These are phyloP conservation scores for Ladona fulva DNA, from an alignment of 1,140 invertebrate species.

Conservation along the genomic window DNA sequence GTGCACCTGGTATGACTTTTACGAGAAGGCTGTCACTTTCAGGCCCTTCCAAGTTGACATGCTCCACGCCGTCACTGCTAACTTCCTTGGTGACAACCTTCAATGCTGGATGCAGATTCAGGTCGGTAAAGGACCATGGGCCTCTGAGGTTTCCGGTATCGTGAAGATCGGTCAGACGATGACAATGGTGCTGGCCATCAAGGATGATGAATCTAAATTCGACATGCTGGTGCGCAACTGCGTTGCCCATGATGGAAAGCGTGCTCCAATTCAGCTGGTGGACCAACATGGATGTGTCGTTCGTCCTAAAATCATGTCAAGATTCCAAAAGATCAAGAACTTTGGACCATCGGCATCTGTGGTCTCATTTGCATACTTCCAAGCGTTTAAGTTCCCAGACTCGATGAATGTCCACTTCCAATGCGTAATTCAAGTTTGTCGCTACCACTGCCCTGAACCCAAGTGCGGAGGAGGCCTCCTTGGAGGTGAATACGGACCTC, in stretches of 20 bases:
- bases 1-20: conserved; percentile 92
- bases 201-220: conserved; percentile 92
- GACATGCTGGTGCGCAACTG: conserved; percentile 91
- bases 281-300: conserved; percentile 88
- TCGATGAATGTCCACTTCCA: conserved; percentile 97
- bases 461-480: conserved; percentile 59
- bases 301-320: conserved; percentile 82
- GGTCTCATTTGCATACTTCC: conserved; percentile 90
- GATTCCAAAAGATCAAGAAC: conserved; percentile 94
- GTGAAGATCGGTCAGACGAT: conserved; percentile 93
- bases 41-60: conserved; percentile 90
- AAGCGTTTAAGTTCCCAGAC: conserved; percentile 94
- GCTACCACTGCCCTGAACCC: conserved; percentile 86
- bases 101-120: conserved; percentile 97
- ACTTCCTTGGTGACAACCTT: conserved; percentile 88
- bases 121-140: conserved; percentile 89
- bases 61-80: conserved; percentile 85
- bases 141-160: conserved; percentile 86
- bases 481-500: conserved; percentile 57
- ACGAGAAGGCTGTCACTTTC: conserved; percentile 89
- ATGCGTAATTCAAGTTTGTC: conserved; percentile 89
- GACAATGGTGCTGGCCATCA: conserved; percentile 92
- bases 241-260: conserved; percentile 86
- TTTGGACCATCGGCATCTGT: conserved; percentile 88
- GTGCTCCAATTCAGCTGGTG: conserved; percentile 84